A percentile compares a stretch with the other conserved stretches of the same genome.
Evolutionary conservation across 1,140 invertebrate species (phyloP).

Genomic region (Bathynomus jamesi): DNA sequence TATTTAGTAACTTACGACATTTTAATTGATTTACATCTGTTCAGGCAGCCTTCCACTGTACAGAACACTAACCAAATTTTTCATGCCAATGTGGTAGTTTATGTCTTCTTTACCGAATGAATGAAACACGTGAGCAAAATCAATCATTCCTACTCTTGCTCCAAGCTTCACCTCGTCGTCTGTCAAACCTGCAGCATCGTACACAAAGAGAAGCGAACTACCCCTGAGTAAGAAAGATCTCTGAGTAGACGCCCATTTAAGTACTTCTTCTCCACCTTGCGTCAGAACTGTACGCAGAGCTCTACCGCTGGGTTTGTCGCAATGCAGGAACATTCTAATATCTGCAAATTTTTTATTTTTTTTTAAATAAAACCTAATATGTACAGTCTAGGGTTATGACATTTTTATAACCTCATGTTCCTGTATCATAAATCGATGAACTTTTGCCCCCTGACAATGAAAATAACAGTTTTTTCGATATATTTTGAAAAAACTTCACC

Average conservation of each 20-base stretch:
- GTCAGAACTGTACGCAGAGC: not conserved
- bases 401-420: too few species aligned
- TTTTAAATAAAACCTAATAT: too few species aligned
- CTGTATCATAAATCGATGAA: too few species aligned
- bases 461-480: too few species aligned
- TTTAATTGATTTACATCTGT: too few species aligned
- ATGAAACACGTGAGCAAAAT: not conserved
- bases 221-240: not conserved
- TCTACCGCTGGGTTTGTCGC: not conserved
- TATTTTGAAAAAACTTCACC: too few species aligned
- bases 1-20: too few species aligned
- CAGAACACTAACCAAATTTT: not conserved
- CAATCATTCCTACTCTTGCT: not conserved
- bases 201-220: not conserved
- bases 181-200: not conserved
- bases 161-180: not conserved
- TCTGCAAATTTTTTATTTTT: not conserved
- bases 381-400: too few species aligned
- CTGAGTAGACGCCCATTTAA: not conserved
- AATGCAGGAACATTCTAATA: not conserved
- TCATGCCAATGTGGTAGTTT: not conserved
- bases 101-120: not conserved
- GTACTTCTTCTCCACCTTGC: not conserved
- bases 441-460: too few species aligned
- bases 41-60: not conserved